Evolutionary conservation across 2,113 vertebrate genomes (phyloP), one percentile per base, ranked within the genome.

Genomic region (Amia ocellicauda): DNA sequence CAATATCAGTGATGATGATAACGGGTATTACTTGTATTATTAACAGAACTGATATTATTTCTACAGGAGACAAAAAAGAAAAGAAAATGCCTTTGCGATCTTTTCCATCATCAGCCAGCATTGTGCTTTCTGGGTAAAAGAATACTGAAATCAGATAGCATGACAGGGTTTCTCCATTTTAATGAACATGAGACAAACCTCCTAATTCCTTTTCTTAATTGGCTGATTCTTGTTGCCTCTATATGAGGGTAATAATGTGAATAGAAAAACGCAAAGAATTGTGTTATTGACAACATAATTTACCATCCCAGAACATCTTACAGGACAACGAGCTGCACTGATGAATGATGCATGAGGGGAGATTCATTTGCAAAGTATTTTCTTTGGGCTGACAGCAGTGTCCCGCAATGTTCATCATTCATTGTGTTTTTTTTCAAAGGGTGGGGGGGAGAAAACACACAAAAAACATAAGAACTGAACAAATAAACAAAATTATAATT

Each of bases 281-380:
- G 69, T 74, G 52, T 60, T 5, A 27, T 42, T 71, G 75, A 77
- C 74, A 69, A 64, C 63, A 65, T 72, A 69, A 77, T 77, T 74
- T 74, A 69, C 67, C 64, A 63, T 74, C 67, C 58, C 22, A 55
- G 26, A 47, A 64, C 31, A 36, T 36, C 28, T 49, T 26, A 62
- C 24, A 60, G 64, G 28, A 22, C 31, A 31, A 59, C 20, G 50
- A 24, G 17, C 43, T 4, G 3, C 4, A 4, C 13, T 47, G 43
- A 17, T 47, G 43, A 47, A n/a, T 47, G n/a, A 47, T 47, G 43
- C 43, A 47, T 2, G n/a, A 47, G 16, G 4, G 16, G 3, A 17
- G 13, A 36, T 47, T 47, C 13, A 47, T 47, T 17, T 17, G n/a
- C 43, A 47, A 47, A 47, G 5, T 7, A 41, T 13, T 7, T 41